These are phyloP conservation scores for Geodia barretti DNA, from an alignment of 37 sponge, comb jelly and placozoan species.

Conservation along the genomic window DNA sequence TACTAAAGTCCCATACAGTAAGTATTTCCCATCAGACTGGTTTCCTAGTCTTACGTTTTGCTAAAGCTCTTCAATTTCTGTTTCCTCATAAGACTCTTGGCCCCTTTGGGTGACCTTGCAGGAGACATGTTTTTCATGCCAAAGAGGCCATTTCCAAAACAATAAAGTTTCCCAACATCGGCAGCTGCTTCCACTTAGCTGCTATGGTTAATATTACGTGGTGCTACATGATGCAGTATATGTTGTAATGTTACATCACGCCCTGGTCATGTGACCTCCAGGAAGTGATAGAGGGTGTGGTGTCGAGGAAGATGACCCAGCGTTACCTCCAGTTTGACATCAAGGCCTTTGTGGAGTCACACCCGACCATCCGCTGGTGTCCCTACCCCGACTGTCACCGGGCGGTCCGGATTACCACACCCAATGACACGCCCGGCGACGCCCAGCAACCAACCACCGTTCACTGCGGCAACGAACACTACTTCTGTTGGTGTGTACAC, in stretches of 20 bases:
- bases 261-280: not conserved
- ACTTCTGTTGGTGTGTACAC: constrained; percentile 90
- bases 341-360: constrained; percentile 84
- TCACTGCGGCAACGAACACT: constrained; percentile 84
- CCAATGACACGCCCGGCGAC: not conserved
- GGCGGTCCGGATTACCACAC: constrained; percentile 44
- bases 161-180: too few species aligned
- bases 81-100: too few species aligned
- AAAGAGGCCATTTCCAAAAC: too few species aligned
- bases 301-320: constrained; percentile 73
- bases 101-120: too few species aligned
- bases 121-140: too few species aligned
- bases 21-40: too few species aligned
- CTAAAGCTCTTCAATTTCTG: too few species aligned
- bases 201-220: not conserved
- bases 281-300: constrained; percentile 81
- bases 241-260: not conserved
- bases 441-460: constrained; percentile 23
- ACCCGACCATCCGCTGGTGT: constrained; percentile 88
- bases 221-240: not conserved
- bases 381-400: constrained; percentile 84
- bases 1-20: too few species aligned
- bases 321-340: constrained; percentile 80
- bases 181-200: not conserved
- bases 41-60: too few species aligned